Base-by-base conservation (phyloP, 2,888 invertebrate genomes). In the Apeira syringaria region DNA sequence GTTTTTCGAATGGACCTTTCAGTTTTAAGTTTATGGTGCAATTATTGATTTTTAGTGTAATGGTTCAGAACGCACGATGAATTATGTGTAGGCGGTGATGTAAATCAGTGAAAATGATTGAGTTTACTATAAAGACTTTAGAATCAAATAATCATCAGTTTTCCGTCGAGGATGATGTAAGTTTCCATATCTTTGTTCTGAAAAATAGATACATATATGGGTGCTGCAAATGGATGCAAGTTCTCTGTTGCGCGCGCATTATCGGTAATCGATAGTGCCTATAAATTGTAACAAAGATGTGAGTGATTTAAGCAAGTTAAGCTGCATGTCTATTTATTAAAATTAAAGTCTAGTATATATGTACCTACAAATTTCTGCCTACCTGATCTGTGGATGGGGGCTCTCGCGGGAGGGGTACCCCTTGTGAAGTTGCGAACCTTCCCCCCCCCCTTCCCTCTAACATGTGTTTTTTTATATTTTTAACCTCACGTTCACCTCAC, bases 131-230 rank as follows among this genome's bases (percentile, higher is more conserved):
- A 61, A 97, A 97, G 87, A 97, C 97, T 48, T 91, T 97, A 73
- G 97, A 97, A 91, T 95, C 96, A 22, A 94, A 93, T 75, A 96
- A 97, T 88, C 96, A 96, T 78, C 90, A 91, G 30, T 97, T 97
- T 80, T 91, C 92, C 35, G 94, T 97, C 42, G 94, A 95, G 50
- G 95, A 96, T 91, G 95, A 95, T 89, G 97, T 97, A 91, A 94
- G 95, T 42, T 17, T 18, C 8, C 20, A 8, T 5, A 8, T 22
- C 12, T 13, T 30, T 15, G 20, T 2, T n/a, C 20, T 20, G 5
- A 20, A 17, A 20, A 20, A 20, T 4, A 15, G 15, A 15, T 15
- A n/a, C 6, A 4, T 1, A 17, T 17, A 17, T 4, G 17, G 5
- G 4, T 20, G 7, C 24, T 31, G 32, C 35, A 32, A 28, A 40